A percentile compares a stretch with the other conserved stretches of the same genome.
phyloP scores from a whole-genome alignment of 2,797 vertebrate species.

The Pantherophis vulpinus region DNA sequence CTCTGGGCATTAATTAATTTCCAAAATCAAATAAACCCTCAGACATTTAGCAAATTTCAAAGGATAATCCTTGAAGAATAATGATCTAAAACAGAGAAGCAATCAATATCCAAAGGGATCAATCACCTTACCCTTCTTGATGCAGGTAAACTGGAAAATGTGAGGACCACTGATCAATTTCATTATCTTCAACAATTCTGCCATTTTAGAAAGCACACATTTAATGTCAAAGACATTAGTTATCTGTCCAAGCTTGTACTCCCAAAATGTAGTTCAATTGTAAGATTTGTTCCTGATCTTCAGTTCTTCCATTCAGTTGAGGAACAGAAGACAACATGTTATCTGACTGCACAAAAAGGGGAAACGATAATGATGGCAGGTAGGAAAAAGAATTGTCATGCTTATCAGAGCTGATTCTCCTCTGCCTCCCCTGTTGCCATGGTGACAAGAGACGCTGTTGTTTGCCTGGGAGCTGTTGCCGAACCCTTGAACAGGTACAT shows the following conservation, averaged over 20 bases:
- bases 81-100: background rate
- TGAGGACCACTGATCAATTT: background rate
- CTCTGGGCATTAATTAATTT: background rate
- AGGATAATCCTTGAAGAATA: background rate
- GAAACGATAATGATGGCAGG: background rate
- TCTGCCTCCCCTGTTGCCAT: constrained; percentile 1
- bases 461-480: background rate
- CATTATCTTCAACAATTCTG: background rate
- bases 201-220: background rate
- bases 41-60: background rate
- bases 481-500: background rate
- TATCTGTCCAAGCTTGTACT: background rate
- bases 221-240: background rate
- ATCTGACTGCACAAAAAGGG: background rate
- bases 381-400: background rate
- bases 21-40: background rate
- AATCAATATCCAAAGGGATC: background rate
- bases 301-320: background rate
- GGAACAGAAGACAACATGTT: background rate
- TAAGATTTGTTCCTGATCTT: background rate
- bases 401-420: background rate
- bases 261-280: background rate
- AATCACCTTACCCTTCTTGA: background rate
- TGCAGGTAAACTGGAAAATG: background rate
- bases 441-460: constrained; percentile 4